phyloP scores from a whole-genome alignment of 2,797 vertebrate genomes.

The Fundulus diaphanus region DNA sequence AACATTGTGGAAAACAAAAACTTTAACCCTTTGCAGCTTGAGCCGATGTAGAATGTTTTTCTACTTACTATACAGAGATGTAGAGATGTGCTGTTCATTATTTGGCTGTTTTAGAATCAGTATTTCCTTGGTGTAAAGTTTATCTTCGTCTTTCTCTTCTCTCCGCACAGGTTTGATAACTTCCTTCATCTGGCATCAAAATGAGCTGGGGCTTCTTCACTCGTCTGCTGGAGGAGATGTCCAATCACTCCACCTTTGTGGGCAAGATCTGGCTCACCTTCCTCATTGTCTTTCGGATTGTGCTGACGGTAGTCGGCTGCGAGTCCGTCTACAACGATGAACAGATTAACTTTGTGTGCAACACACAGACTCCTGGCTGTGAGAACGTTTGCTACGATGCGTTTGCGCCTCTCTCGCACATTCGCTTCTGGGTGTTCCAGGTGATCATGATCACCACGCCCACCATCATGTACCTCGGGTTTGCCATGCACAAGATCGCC shows the following conservation, averaged over 20 bases:
- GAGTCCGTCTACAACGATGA: constrained; percentile 95
- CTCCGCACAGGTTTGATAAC: constrained; percentile 58
- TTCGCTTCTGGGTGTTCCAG: constrained; percentile 94
- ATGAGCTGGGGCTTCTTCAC: constrained; percentile 97
- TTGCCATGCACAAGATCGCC: constrained; percentile 91
- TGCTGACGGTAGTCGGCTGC: constrained; percentile 90
- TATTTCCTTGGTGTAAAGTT: not conserved
- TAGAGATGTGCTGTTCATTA: not conserved
- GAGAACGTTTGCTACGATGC: constrained; percentile 93
- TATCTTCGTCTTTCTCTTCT: not conserved
- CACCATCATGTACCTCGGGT: constrained; percentile 91
- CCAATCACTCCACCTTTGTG: constrained; percentile 94
- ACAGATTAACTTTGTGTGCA: constrained; percentile 93
- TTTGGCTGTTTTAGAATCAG: not conserved
- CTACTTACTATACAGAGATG: not conserved
- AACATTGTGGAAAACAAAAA: not conserved
- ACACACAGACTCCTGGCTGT: constrained; percentile 90
- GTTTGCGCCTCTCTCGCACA: constrained; percentile 90
- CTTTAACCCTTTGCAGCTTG: too few species aligned
- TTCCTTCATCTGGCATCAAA: constrained; percentile 44
- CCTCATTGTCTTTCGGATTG: constrained; percentile 91
- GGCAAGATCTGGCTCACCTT: constrained; percentile 93
- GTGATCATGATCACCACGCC: constrained; percentile 91
- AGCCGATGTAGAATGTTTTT: not conserved
- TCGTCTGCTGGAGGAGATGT: constrained; percentile 91